Evolutionary conservation across 2,113 vertebrate species (phyloP).

Genomic region (Enhydra lutris): DNA sequence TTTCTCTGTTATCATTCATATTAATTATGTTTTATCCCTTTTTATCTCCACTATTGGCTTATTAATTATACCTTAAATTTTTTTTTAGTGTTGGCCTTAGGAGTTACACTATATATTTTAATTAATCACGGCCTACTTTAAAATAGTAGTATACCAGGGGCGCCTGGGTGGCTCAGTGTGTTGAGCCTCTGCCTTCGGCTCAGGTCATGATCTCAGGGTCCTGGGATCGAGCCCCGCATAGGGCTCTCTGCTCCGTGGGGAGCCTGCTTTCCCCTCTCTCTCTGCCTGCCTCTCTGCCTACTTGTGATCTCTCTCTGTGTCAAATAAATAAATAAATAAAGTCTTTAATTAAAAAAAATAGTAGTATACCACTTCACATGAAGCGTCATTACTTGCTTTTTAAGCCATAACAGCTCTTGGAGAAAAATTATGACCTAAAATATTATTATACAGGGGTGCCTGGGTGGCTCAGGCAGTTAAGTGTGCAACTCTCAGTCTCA

Average conservation of each 20-base stretch:
- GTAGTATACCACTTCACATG: background rate
- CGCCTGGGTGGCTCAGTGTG: no score
- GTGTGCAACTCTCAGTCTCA: background rate
- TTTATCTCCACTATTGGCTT: background rate
- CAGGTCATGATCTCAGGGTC: no score
- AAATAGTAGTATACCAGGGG: background rate
- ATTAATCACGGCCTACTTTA: background rate
- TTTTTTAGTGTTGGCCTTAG: background rate
- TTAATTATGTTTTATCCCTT: background rate
- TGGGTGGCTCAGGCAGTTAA: background rate
- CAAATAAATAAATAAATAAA: no score
- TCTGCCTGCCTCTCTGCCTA: no score
- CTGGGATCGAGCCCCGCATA: no score
- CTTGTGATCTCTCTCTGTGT: no score
- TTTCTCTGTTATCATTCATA: background rate
- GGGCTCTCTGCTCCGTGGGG: no score
- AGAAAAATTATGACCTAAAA: conserved; percentile 22
- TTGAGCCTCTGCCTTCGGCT: no score
- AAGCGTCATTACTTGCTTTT: background rate
- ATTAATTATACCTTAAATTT: background rate
- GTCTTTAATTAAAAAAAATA: background rate
- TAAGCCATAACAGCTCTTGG: background rate
- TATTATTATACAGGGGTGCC: background rate
- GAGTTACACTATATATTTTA: background rate
- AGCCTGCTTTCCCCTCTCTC: no score